Base-by-base conservation (phyloP, 2,797 vertebrate species). In the Protonibea diacanthus region DNA sequence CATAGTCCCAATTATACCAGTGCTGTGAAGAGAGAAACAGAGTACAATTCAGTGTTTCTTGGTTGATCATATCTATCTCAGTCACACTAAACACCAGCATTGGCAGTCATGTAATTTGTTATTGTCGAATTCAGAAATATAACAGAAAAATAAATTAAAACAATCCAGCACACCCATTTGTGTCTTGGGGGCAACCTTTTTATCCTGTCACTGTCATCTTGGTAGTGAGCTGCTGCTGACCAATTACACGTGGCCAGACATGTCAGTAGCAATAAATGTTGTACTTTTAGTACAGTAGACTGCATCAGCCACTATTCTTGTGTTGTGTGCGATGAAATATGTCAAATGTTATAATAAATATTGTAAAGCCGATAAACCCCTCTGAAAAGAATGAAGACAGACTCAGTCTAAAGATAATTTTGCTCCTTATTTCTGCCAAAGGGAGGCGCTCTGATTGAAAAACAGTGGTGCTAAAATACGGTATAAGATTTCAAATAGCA, bases 241-340 rank as follows among this genome's bases (percentile, higher is more conserved):
- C 79, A 96, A 96, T 58, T 95, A 95, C 82, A 97, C 95, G 0
- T 96, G 95, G 95, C 95, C 95, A 73, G 93, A 95, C 65, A 88
- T 86, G 6, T 90, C 86, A 96, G 95, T 89, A 96, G 95, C 86
- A 91, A 95, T 96, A 94, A 91, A 94, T 86, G 48, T 49, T 56
- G 6, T 48, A 8, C 1, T 68, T 57, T 64, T 52, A 51, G 49
- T 47, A 62, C 47, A 23, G 23, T 66, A 38, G 53, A 63, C 53
- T 63, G 66, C 67, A 67, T 78, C 53, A 64, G 47, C 45, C 23
- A 48, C 29, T 75, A 21, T 49, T 73, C 8, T 64, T 62, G 10
- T 74, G 14, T 27, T 68, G 29, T 79, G 48, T 70, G 6, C 52
- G 52, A 52, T 62, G 18, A 44, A 84, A 75, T 13, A 57, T 40